phyloP scores from a whole-genome alignment of 2,888 invertebrate species.

The Sminthurinus aureus region DNA sequence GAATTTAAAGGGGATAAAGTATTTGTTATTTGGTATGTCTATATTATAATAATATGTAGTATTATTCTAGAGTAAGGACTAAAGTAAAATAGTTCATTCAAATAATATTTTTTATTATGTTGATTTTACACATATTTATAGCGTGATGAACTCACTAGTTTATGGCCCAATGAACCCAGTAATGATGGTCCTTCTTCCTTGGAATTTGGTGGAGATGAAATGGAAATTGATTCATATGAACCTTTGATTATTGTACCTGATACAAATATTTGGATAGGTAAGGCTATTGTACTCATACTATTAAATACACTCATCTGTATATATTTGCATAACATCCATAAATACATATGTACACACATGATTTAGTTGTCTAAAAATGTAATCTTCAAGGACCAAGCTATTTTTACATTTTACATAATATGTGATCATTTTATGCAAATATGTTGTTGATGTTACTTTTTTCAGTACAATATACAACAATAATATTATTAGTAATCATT shows the following conservation, averaged over 20 bases:
- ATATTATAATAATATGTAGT: too few species aligned
- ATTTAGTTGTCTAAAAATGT: too few species aligned
- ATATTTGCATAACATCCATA: too few species aligned
- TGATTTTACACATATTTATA: neutral
- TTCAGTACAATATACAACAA: too few species aligned
- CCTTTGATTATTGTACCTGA: slow-evolving; percentile 48
- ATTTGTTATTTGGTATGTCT: too few species aligned
- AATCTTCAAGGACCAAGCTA: neutral
- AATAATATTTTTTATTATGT: neutral
- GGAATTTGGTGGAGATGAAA: slow-evolving; percentile 11
- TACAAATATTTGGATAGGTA: slow-evolving; percentile 56
- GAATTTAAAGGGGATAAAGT: too few species aligned
- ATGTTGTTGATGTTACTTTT: too few species aligned
- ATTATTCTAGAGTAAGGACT: too few species aligned
- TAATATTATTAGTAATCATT: neutral
- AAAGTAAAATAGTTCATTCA: neutral
- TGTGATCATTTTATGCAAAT: neutral
- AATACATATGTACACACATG: too few species aligned
- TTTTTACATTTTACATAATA: neutral
- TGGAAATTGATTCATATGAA: slow-evolving; percentile 29
- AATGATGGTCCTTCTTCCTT: neutral
- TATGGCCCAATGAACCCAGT: neutral
- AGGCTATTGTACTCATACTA: too few species aligned
- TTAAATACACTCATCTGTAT: too few species aligned
- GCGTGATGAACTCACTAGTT: neutral